phyloP scores from a whole-genome alignment of 2,113 vertebrate species.

The Ceyx margarethae region DNA sequence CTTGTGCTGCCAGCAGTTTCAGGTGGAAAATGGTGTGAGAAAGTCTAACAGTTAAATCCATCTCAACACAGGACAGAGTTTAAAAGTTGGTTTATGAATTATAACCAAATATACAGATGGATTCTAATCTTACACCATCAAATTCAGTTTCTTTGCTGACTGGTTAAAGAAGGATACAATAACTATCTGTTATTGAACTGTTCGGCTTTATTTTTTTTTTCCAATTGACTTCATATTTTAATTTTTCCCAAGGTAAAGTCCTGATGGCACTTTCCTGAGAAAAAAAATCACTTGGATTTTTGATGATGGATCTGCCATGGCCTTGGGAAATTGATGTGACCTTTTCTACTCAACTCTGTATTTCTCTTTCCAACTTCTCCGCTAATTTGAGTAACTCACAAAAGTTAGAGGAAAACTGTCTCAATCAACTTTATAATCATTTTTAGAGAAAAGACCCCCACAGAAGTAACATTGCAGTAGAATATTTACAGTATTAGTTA shows the following conservation, averaged over 20 bases:
- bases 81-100: neutral
- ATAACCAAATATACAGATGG: neutral
- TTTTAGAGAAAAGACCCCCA: neutral
- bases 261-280: neutral
- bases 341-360: neutral
- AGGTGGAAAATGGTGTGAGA: neutral
- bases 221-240: neutral
- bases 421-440: neutral
- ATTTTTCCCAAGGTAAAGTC: neutral
- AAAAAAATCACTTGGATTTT: neutral
- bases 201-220: neutral
- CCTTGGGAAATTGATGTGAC: neutral
- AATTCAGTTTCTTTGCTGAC: neutral
- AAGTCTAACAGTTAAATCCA: neutral
- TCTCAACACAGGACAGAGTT: neutral
- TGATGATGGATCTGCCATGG: neutral
- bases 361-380: neutral
- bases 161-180: neutral
- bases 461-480: neutral
- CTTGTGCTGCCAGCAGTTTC: rapidly evolving
- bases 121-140: neutral
- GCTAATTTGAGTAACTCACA: neutral
- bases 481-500: neutral
- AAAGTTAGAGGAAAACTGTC: neutral
- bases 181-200: neutral